phyloP scores from a whole-genome alignment of 2,888 invertebrate species.

The Andrena marginata region DNA sequence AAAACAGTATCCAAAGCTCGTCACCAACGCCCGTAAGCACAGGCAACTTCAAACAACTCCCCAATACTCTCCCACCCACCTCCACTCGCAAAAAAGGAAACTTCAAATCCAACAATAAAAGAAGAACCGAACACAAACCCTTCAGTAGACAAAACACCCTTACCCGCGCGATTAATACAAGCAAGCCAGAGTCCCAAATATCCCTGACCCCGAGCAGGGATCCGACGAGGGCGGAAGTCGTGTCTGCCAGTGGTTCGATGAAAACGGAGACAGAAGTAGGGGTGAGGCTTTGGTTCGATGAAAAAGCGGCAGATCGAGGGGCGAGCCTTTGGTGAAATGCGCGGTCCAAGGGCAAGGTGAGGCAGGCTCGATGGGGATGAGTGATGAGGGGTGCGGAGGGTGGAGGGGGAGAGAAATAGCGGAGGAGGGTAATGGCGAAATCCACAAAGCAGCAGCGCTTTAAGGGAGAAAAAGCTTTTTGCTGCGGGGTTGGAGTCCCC shows the following conservation, averaged over 20 bases:
- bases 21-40: not conserved
- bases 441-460: constrained; percentile 58
- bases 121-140: not conserved
- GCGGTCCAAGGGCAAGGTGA: constrained; percentile 64
- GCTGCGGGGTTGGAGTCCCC: constrained; percentile 62
- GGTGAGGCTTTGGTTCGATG: constrained; percentile 10
- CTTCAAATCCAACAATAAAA: not conserved
- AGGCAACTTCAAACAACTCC: not conserved
- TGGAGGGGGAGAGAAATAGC: not conserved
- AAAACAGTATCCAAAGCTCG: too few relatives aligned
- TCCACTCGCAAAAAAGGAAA: not conserved
- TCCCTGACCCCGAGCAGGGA: constrained; percentile 2
- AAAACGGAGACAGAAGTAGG: not conserved
- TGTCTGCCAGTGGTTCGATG: constrained; percentile 26
- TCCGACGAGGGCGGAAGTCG: constrained; percentile 35
- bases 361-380: constrained; percentile 3
- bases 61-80: not conserved
- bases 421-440: constrained; percentile 18
- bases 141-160: constrained; percentile 16
- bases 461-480: constrained; percentile 65
- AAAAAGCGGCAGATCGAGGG: not conserved
- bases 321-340: constrained; percentile 53
- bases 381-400: not conserved
- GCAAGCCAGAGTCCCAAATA: constrained; percentile 22
- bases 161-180: not conserved